Evolutionary conservation across 2,797 vertebrate genomes (phyloP), one percentile per base, ranked within the genome.

Genomic region (Erpetoichthys calabaricus): DNA sequence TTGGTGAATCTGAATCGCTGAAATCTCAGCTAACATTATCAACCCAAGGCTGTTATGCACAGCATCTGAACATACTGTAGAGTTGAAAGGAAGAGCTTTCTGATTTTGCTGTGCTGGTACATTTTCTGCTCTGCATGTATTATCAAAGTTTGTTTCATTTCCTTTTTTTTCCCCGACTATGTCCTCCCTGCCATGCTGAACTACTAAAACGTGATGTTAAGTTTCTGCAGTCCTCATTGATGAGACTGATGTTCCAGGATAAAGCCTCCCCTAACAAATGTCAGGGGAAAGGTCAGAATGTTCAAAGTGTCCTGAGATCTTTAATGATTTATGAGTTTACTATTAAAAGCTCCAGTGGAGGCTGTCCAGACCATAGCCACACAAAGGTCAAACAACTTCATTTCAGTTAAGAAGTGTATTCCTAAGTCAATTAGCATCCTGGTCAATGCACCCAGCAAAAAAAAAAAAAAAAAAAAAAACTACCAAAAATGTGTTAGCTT

Each of bases 341-440:
- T 25, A 62, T 63, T 60, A 73, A 25, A 25, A 25, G 25, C 65
- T 65, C 70, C 75, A 68, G 69, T 74, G 64, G 70, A 72, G 76
- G 63, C 60, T 64, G 56, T 51, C 55, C 44, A 64, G 59, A 61
- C 70, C 71, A 75, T 65, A 68, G 64, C 60, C 60, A 56, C 67
- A 69, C 68, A 81, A 83, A 85, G 80, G 81, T 81, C 80, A 79
- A 65, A 62, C 64, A 72, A 71, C 78, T 78, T 82, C 64, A 76
- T 81, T 79, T 80, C 76, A 80, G 78, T 82, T 80, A 78, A 70
- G 65, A 67, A 64, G 57, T 56, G 10, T 62, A 70, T 49, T 49
- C 51, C 67, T 71, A 63, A 60, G 51, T 41, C 8, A 3, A n/a
- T 5, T 41, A 25, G 7, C 45, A 10, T 58, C 49, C 50, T 51